Evolutionary conservation across 1,140 invertebrate genomes (phyloP).

Genomic region (Philotrypesis tridentata): DNA sequence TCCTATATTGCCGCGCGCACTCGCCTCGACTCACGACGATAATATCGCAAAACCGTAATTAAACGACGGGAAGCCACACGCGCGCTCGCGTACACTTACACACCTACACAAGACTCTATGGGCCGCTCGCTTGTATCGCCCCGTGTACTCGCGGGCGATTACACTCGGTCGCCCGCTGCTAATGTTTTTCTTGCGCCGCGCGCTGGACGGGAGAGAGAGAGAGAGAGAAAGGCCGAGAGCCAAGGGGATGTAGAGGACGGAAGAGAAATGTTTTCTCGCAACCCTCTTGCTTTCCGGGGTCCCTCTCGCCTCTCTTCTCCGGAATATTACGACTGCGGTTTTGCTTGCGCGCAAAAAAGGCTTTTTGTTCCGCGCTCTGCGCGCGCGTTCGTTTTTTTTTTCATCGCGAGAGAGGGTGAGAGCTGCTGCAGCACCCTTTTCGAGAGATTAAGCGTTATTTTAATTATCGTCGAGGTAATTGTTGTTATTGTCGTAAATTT

Average conservation of each 20-base stretch:
- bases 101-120: too few species aligned
- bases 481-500: neutral
- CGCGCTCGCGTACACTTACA: neutral
- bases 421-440: neutral
- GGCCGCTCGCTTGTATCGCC: neutral
- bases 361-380: neutral
- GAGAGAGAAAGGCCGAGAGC: neutral
- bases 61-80: neutral
- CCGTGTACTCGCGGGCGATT: neutral
- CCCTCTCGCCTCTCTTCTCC: too few species aligned
- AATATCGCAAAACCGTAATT: conserved; percentile 4
- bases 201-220: neutral
- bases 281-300: conserved; percentile 1
- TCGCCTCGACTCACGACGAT: too few species aligned
- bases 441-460: neutral
- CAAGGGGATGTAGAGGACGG: neutral
- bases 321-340: conserved; percentile 8
- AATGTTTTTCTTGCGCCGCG: conserved; percentile 33
- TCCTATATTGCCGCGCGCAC: too few species aligned
- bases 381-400: too few species aligned
- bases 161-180: neutral
- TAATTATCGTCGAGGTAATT: conserved; percentile 20
- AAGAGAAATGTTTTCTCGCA: conserved; percentile 32
- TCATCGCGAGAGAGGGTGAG: too few species aligned
- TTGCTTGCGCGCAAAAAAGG: neutral